Percentiles rank a stretch among this genome's conserved stretches.
Conservation (phyloP, 2,797 vertebrate species). For the Mormyrus hasselquistii region DNA sequence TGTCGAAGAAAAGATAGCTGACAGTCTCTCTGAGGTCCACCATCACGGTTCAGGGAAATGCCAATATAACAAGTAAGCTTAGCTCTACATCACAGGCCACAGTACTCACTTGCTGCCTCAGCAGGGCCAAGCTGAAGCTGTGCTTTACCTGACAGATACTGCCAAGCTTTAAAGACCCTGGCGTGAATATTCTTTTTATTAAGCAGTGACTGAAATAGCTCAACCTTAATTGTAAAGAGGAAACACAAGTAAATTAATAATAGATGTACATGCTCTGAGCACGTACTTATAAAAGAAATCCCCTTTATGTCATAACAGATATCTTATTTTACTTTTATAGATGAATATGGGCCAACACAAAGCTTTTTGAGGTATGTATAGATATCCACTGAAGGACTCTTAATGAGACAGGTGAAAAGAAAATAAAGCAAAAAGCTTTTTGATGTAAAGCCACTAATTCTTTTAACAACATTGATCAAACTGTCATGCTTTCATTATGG, state of each 20-base stretch:
- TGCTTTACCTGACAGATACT: conserved; percentile 30
- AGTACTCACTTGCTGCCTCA: background rate
- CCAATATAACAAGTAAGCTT: background rate
- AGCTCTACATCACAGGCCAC: background rate
- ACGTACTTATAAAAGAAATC: conserved; percentile 49
- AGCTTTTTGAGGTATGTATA: conserved; percentile 76
- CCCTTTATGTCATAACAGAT: conserved; percentile 54
- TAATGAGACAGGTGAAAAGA: conserved; percentile 79
- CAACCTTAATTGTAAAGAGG: conserved; percentile 48
- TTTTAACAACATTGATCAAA: conserved; percentile 92
- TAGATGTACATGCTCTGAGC: conserved; percentile 51
- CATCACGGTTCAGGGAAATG: background rate
- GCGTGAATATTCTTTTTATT: conserved; percentile 42
- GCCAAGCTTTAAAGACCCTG: conserved; percentile 24
- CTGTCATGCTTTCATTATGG: conserved; percentile 91
- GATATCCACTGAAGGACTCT: conserved; percentile 90
- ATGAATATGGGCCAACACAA: conserved; percentile 65
- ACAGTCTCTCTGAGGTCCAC: background rate
- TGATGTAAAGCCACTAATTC: conserved; percentile 96
- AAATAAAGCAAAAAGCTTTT: conserved; percentile 83
- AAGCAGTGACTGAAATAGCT: conserved; percentile 43
- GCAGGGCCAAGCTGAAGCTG: conserved; percentile 13
- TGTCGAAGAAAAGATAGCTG: background rate
- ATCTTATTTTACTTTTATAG: conserved; percentile 51
- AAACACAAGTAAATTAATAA: conserved; percentile 56